Percentiles rank a stretch among this genome's conserved stretches.
phyloP scores from a whole-genome alignment of 2,797 vertebrate genomes.

The Coranthus polyacanthus region DNA sequence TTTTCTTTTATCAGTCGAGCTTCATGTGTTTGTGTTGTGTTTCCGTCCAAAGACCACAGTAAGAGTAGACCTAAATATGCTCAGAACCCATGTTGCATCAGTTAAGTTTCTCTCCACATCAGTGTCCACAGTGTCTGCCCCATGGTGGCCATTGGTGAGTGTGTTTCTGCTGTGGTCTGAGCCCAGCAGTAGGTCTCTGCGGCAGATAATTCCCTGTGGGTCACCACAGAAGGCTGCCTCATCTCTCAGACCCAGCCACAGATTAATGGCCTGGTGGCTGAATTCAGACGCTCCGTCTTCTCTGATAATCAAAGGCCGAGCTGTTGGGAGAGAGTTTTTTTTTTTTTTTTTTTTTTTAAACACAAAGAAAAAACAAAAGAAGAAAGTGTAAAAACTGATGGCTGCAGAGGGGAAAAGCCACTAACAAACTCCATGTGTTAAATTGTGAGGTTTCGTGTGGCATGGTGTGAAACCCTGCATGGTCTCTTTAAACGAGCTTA shows the following conservation, averaged over 20 bases:
- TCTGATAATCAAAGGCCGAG: slow-evolving; percentile 74
- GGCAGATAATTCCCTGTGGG: slow-evolving; percentile 53
- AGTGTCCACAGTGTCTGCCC: slow-evolving; percentile 22
- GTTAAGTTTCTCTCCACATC: slow-evolving; percentile 37
- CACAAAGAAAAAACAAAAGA: neutral
- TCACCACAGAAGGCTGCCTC: slow-evolving; percentile 53
- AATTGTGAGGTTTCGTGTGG: neutral
- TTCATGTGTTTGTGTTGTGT: neutral
- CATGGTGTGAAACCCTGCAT: too few relatives aligned
- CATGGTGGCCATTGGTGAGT: slow-evolving; percentile 41
- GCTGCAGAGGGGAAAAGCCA: slow-evolving; percentile 9
- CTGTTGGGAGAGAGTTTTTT: slow-evolving; percentile 27
- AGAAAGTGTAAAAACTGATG: slow-evolving; percentile 5
- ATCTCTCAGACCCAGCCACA: slow-evolving; percentile 62
- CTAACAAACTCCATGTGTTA: neutral
- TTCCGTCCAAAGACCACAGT: neutral
- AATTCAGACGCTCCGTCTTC: slow-evolving; percentile 68
- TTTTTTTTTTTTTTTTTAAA: slow-evolving; percentile 41
- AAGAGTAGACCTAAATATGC: neutral
- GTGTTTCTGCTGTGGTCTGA: slow-evolving; percentile 28
- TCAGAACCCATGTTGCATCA: slow-evolving; percentile 35
- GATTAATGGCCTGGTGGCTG: slow-evolving; percentile 77
- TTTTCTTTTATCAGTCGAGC: neutral
- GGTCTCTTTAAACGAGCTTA: neutral
- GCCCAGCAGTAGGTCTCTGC: slow-evolving; percentile 59